Conservation (phyloP, 2,888 invertebrate species). For the Aphidoletes aphidimyza region DNA sequence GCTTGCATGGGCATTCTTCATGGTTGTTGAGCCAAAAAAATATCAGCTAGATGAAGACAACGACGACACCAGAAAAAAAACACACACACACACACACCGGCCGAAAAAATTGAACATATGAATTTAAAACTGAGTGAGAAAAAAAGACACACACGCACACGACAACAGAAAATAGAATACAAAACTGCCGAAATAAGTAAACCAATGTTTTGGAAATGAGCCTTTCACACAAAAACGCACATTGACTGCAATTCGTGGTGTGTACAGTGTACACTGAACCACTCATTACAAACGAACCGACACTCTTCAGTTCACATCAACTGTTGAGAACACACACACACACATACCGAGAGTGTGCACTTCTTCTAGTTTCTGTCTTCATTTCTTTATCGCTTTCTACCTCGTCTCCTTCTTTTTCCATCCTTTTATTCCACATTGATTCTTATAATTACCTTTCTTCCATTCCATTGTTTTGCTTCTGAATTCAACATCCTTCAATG, state of each 20-base stretch:
- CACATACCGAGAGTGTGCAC: no score
- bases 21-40: not conserved
- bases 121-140: not conserved
- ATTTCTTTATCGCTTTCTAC: not conserved
- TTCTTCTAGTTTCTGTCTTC: not conserved
- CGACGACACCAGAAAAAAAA: not conserved
- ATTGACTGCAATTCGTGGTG: conserved; percentile 26
- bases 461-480: conserved; percentile 31
- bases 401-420: not conserved
- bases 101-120: not conserved
- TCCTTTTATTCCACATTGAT: not conserved
- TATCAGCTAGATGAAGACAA: not conserved
- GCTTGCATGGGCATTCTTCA: not conserved
- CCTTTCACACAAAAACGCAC: conserved; percentile 23
- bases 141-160: not conserved
- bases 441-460: not conserved
- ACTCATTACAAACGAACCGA: conserved; percentile 9
- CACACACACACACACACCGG: no score
- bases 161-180: no score
- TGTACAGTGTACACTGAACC: no score
- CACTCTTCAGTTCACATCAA: not conserved
- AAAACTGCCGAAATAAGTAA: not conserved
- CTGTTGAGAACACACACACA: not conserved
- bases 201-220: conserved; percentile 16
- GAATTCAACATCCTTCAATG: not conserved